phyloP scores from a whole-genome alignment of 1,140 invertebrate species.

The Papilio machaon region DNA sequence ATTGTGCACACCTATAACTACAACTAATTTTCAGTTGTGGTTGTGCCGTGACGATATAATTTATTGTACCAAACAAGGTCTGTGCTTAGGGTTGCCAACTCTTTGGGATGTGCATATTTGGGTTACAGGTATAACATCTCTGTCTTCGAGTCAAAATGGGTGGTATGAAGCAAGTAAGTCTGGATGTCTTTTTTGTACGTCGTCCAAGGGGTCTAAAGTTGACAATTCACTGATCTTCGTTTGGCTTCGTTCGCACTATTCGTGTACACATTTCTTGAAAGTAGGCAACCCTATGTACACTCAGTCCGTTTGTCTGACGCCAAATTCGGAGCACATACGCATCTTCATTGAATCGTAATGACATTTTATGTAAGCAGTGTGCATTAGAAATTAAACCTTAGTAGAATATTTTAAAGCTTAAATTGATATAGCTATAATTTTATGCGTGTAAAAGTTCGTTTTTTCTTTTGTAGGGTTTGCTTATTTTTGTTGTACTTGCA shows the following conservation, averaged over 20 bases:
- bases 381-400: neutral
- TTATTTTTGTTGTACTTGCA: neutral
- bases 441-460: neutral
- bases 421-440: neutral
- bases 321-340: conserved; percentile 42
- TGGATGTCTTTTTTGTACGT: neutral
- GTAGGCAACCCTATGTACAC: conserved; percentile 31
- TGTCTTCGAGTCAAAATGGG: neutral
- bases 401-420: neutral
- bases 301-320: conserved; percentile 40
- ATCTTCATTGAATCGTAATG: conserved; percentile 43
- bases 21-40: neutral
- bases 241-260: neutral
- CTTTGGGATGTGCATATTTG: neutral
- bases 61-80: conserved; percentile 9
- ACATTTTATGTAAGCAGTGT: conserved; percentile 30
- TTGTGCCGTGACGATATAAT: neutral
- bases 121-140: neutral
- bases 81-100: neutral
- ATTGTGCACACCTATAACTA: neutral
- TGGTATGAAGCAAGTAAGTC: neutral
- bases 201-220: neutral
- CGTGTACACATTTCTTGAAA: neutral
- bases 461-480: neutral
- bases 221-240: neutral